These are phyloP conservation scores for Koerneria pararmatus DNA, from an alignment of 2,888 invertebrate genomes.

Conservation along the genomic window DNA sequence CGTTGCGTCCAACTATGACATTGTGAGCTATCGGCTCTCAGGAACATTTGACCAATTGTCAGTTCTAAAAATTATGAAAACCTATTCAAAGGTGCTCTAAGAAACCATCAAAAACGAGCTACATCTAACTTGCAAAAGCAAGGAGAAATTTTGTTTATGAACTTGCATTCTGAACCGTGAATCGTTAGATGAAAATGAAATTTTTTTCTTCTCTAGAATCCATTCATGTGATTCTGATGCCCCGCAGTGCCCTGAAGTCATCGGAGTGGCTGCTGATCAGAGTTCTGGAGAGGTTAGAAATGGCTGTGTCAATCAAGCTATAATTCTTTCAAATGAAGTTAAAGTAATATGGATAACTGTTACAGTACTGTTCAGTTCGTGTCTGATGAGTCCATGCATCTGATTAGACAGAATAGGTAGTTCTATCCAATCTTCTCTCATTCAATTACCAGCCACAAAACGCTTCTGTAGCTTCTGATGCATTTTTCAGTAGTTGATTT, in stretches of 20 bases:
- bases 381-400: too few species aligned
- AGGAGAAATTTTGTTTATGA: too few species aligned
- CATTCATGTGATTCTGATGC: slow-evolving; percentile 38
- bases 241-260: slow-evolving; percentile 52
- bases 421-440: too few species aligned
- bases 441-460: too few species aligned
- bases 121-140: not conserved
- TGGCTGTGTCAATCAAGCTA: not conserved
- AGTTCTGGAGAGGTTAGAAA: slow-evolving; percentile 29
- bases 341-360: too few species aligned
- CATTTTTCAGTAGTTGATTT: not conserved
- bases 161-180: too few species aligned
- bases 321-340: too few species aligned
- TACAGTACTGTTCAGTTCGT: too few species aligned
- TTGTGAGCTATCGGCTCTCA: slow-evolving; percentile 49
- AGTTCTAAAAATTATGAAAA: slow-evolving; percentile 6
- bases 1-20: slow-evolving; percentile 47
- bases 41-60: slow-evolving; percentile 53
- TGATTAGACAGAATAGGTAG: too few species aligned
- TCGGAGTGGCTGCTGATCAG: slow-evolving; percentile 46
- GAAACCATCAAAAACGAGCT: slow-evolving; percentile 25
- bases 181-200: too few species aligned
- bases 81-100: slow-evolving; percentile 20
- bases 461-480: too few species aligned
- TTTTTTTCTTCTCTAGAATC: slow-evolving; percentile 31